Conservation (phyloP, 35 echinoderm and acorn worm genomes). For the Heliocidaris tuberculata region DNA sequence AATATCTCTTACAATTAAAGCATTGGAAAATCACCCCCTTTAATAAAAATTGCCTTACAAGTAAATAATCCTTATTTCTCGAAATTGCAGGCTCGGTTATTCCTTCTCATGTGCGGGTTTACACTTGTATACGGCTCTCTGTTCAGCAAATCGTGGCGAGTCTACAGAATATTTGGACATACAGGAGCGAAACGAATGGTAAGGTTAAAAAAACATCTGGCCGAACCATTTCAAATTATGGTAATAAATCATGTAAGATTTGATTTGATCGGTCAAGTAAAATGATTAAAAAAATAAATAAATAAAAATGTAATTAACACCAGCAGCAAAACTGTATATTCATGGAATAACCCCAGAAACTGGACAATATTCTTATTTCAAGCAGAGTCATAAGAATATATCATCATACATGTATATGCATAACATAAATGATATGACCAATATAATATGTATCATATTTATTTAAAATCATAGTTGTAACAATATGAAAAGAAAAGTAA, state of each 20-base stretch:
- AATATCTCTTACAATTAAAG: too few species aligned
- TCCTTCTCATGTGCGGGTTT: conserved; percentile 51
- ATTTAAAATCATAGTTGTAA: background rate
- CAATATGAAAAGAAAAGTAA: background rate
- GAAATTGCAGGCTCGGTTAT: conserved; percentile 27
- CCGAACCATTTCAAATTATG: background rate
- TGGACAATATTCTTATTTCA: background rate
- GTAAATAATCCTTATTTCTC: background rate
- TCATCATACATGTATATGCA: background rate
- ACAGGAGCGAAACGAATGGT: conserved; percentile 68
- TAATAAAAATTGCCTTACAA: too few species aligned
- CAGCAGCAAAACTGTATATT: background rate
- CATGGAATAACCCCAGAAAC: background rate
- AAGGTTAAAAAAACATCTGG: background rate
- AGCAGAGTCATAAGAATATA: background rate
- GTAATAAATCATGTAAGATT: background rate
- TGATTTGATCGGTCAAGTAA: background rate
- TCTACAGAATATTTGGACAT: conserved; percentile 63
- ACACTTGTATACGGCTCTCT: conserved; percentile 61
- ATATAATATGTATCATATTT: background rate
- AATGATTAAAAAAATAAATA: background rate
- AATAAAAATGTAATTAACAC: background rate
- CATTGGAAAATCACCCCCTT: too few species aligned
- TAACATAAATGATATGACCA: background rate
- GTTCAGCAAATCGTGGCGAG: conserved; percentile 68